Percentiles rank a stretch among this genome's conserved stretches.
Conservation (phyloP, 2,113 vertebrate species). For the Glaucomys volans region DNA sequence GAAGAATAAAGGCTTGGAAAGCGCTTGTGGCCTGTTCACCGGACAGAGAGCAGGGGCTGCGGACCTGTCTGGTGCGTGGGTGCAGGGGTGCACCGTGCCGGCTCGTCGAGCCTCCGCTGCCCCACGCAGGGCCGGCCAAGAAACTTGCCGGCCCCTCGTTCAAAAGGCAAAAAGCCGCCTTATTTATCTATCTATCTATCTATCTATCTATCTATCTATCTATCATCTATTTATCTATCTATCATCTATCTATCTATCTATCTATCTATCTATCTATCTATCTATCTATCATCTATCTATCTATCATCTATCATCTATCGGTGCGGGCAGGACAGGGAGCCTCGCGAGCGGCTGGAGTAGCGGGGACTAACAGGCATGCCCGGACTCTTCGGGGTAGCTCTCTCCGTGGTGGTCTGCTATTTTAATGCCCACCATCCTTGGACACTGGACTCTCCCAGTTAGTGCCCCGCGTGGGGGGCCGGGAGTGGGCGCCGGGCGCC, state of each 20-base stretch:
- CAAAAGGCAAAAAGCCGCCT: not conserved
- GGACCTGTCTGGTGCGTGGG: not conserved
- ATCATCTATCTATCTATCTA: too few relatives aligned
- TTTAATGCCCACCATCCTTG: not conserved
- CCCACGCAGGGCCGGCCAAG: not conserved
- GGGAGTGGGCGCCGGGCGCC: not conserved
- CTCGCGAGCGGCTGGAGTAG: not conserved
- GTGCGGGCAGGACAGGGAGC: too few relatives aligned
- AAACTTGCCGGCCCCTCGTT: not conserved
- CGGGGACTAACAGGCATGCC: not conserved
- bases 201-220: too few relatives aligned
- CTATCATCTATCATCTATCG: too few relatives aligned
- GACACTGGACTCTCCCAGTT: too few relatives aligned
- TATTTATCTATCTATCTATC: too few relatives aligned
- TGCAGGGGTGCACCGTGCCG: not conserved
- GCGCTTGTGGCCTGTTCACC: not conserved
- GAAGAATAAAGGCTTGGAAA: not conserved
- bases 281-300: too few relatives aligned
- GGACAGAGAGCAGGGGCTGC: not conserved
- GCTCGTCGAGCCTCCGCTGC: not conserved
- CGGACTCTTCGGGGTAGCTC: not conserved
- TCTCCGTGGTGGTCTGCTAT: not conserved
- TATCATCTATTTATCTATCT: too few relatives aligned
- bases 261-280: too few relatives aligned
- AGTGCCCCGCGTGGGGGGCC: not conserved